Percentiles rank a stretch among this genome's conserved stretches.
Conservation (phyloP, 1,140 invertebrate genomes). For the Megalopta genalis region DNA sequence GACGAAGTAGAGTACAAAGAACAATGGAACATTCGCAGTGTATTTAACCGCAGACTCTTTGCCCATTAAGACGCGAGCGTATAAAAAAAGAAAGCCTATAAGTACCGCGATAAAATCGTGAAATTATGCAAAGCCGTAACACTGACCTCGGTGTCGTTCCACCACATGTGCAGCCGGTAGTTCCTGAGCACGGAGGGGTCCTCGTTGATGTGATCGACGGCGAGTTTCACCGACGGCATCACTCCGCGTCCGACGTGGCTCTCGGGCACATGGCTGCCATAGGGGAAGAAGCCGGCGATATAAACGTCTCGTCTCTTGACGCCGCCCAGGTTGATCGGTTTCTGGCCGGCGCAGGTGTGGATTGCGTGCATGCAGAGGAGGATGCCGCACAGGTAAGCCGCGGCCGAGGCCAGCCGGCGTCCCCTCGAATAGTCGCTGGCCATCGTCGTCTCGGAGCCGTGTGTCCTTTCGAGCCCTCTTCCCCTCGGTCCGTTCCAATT, state of each 20-base stretch:
- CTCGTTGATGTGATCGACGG: conserved; percentile 95
- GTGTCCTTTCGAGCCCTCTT: too few relatives aligned
- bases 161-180: conserved; percentile 95
- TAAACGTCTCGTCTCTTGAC: conserved; percentile 87
- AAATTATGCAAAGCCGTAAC: too few relatives aligned
- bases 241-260: conserved; percentile 89
- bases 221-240: conserved; percentile 95
- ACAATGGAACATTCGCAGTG: too few relatives aligned
- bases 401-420: neutral
- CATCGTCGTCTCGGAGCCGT: too few relatives aligned
- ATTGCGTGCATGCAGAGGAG: conserved; percentile 67
- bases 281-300: conserved; percentile 95
- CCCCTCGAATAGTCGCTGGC: too few relatives aligned
- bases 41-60: too few relatives aligned
- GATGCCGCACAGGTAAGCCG: conserved; percentile 35
- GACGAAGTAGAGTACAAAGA: too few relatives aligned
- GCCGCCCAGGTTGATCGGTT: conserved; percentile 81
- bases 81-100: too few relatives aligned
- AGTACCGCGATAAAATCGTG: too few relatives aligned
- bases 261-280: conserved; percentile 86
- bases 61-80: too few relatives aligned
- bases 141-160: conserved; percentile 95
- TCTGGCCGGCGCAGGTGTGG: conserved; percentile 75
- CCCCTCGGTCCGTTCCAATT: neutral
- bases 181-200: conserved; percentile 90